phyloP scores from a whole-genome alignment of 2,888 invertebrate genomes.

The Zelleria hepariella region DNA sequence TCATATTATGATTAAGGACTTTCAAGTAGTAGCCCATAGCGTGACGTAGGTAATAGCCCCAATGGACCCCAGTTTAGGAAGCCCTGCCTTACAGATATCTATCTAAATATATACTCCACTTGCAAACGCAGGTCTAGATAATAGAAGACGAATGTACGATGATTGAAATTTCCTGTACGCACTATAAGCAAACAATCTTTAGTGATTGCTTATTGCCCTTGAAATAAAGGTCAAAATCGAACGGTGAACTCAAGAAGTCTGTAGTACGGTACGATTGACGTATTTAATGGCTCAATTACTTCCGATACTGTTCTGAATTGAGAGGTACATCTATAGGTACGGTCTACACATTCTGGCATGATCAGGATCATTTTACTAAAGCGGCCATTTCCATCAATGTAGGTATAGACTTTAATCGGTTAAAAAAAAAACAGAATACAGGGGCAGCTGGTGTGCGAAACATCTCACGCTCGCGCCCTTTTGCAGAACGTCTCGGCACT shows the following conservation, averaged over 20 bases:
- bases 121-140: neutral
- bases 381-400: neutral
- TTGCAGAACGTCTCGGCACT: too few species aligned
- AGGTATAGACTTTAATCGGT: too few species aligned
- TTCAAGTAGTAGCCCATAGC: too few species aligned
- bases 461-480: too few species aligned
- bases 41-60: too few species aligned
- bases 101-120: neutral
- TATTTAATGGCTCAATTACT: too few species aligned
- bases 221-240: neutral
- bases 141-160: slow-evolving; percentile 15
- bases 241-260: neutral
- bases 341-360: neutral
- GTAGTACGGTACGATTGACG: neutral
- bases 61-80: too few species aligned
- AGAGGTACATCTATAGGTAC: neutral
- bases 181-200: neutral
- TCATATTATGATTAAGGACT: too few species aligned
- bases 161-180: slow-evolving; percentile 17
- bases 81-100: too few species aligned
- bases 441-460: too few species aligned
- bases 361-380: neutral
- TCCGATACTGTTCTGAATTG: neutral
- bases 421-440: too few species aligned
- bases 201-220: neutral